Conservation (phyloP, 1,140 invertebrate species). For the Polyergus mexicanus region DNA sequence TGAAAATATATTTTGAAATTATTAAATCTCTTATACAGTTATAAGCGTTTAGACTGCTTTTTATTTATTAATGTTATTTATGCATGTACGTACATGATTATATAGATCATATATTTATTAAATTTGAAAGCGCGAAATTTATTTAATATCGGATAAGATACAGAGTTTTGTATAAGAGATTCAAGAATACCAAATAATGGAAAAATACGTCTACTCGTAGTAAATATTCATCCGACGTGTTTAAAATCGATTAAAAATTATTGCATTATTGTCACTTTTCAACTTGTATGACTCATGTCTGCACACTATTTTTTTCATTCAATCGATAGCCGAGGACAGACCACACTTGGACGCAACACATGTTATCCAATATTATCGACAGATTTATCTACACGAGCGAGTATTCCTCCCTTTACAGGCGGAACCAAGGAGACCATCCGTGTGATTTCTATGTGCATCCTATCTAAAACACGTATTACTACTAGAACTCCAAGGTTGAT, state of each 20-base stretch:
- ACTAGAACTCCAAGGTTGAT: not conserved
- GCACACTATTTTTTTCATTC: not conserved
- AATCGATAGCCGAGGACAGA: slow-evolving; percentile 1
- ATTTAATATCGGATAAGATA: not conserved
- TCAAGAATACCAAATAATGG: not conserved
- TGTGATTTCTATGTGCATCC: not conserved
- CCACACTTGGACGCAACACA: not conserved
- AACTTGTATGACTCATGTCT: not conserved
- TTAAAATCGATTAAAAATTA: slow-evolving; percentile 14
- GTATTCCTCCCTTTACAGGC: not conserved
- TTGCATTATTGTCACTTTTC: not conserved
- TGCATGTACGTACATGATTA: not conserved
- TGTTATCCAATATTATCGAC: slow-evolving; percentile 9
- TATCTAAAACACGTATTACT: slow-evolving; percentile 19
- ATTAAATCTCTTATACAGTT: slow-evolving; percentile 22
- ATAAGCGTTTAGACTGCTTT: not conserved
- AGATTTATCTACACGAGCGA: slow-evolving; percentile 4
- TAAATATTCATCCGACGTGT: no score
- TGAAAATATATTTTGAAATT: slow-evolving; percentile 6
- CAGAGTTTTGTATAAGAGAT: not conserved
- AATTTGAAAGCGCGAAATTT: not conserved
- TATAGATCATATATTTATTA: no score
- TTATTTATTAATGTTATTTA: slow-evolving; percentile 21
- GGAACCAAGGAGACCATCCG: not conserved
- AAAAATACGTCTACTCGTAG: not conserved